Percentiles rank a stretch among this genome's conserved stretches.
Conservation (phyloP, 2,113 vertebrate species). For the Macaca nemestrina region DNA sequence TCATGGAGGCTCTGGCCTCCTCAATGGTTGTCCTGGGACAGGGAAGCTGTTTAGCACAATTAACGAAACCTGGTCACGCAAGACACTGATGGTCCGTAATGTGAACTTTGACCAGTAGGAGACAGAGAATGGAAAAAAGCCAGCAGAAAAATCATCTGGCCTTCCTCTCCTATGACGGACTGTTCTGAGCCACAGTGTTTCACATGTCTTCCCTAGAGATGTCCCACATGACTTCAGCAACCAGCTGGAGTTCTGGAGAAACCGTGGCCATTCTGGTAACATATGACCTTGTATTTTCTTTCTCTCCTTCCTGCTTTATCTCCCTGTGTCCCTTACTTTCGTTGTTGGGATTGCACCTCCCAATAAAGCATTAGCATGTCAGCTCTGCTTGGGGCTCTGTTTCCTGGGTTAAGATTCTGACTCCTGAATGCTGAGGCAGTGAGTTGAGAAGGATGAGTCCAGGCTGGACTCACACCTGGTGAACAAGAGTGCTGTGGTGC, state of each 20-base stretch:
- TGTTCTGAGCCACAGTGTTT: background rate
- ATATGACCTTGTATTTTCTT: background rate
- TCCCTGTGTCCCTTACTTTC: background rate
- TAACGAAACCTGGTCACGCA: background rate
- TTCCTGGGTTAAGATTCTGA: background rate
- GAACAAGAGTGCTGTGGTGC: no score
- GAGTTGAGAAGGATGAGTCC: background rate
- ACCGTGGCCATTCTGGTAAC: rapidly evolving
- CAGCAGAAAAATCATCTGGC: background rate
- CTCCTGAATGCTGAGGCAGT: background rate
- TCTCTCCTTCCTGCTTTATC: background rate
- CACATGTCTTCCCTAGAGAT: background rate
- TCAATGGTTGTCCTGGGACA: rapidly evolving
- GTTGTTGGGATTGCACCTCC: background rate
- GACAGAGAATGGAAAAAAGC: background rate
- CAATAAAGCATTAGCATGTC: background rate
- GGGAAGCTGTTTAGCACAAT: background rate
- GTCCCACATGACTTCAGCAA: background rate
- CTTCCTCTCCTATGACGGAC: background rate
- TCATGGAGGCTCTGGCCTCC: background rate
- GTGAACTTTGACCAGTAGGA: background rate
- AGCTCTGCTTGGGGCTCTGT: background rate
- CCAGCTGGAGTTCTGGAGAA: background rate
- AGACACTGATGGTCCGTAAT: background rate
- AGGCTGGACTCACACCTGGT: background rate